These are phyloP conservation scores for Synergus japonicus DNA, from an alignment of 2,888 invertebrate genomes.

Conservation along the genomic window DNA sequence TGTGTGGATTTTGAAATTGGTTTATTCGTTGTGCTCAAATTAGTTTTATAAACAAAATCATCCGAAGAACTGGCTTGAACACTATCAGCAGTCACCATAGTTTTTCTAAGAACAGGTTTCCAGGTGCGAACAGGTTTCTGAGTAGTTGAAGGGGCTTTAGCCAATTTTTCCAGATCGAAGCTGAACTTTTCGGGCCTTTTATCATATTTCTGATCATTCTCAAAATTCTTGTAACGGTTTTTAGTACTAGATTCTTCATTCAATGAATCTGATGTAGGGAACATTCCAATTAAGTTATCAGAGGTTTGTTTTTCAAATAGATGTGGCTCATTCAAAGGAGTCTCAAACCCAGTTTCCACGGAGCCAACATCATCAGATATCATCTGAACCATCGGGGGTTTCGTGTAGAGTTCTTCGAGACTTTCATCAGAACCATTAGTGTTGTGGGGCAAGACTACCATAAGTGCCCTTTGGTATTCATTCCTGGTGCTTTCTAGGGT, in stretches of 20 bases:
- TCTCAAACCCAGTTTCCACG: conserved; percentile 50
- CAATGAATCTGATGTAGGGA: conserved; percentile 20
- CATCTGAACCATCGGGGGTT: conserved; percentile 82
- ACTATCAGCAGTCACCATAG: conserved; percentile 22
- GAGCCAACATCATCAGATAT: conserved; percentile 70
- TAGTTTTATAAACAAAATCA: conserved; percentile 61
- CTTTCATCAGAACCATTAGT: conserved; percentile 79
- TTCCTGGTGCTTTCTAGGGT: conserved; percentile 70
- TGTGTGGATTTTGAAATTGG: conserved; percentile 64
- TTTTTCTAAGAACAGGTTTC: conserved; percentile 49
- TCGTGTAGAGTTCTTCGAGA: conserved; percentile 83
- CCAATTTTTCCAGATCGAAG: conserved; percentile 64
- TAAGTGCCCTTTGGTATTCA: conserved; percentile 79
- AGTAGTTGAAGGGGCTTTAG: conserved; percentile 52
- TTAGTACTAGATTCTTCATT: conserved; percentile 41
- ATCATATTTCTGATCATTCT: conserved; percentile 37
- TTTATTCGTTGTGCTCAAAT: conserved; percentile 58
- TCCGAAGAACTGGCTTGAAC: conserved; percentile 41
- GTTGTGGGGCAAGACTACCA: conserved; percentile 84
- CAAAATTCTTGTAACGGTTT: not conserved
- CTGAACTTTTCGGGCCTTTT: conserved; percentile 67
- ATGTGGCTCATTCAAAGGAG: conserved; percentile 49
- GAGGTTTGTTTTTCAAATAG: conserved; percentile 46
- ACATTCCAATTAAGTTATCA: conserved; percentile 46
- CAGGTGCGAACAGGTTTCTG: conserved; percentile 47